Percentiles rank a stretch among this genome's conserved stretches.
Conservation (phyloP, 2,888 invertebrate species). For the Trachelus tabidus region DNA sequence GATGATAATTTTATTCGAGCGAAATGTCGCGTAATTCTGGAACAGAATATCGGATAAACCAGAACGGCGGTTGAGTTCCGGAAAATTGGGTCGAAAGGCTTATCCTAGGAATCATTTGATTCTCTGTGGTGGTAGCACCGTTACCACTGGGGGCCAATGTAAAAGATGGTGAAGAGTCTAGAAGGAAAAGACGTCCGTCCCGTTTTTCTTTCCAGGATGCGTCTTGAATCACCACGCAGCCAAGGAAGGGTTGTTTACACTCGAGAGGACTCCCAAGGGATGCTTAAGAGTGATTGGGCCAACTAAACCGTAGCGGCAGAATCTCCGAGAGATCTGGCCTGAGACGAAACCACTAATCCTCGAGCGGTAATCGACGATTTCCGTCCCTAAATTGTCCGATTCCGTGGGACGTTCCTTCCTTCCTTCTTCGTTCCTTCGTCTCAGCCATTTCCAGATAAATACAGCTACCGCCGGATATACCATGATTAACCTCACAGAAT, state of each 20-base stretch:
- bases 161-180: neutral
- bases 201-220: neutral
- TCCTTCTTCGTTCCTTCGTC: slow-evolving; percentile 3
- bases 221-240: neutral
- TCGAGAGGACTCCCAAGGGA: neutral
- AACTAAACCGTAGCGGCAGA: neutral
- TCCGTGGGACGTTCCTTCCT: slow-evolving; percentile 27
- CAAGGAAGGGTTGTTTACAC: slow-evolving; percentile 3
- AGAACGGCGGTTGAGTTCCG: neutral
- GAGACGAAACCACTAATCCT: slow-evolving; percentile 53
- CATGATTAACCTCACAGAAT: neutral
- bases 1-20: neutral
- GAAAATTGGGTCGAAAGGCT: neutral
- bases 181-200: neutral
- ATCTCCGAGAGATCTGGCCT: neutral
- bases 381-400: slow-evolving; percentile 50
- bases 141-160: neutral
- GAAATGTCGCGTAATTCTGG: neutral
- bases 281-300: neutral
- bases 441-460: neutral
- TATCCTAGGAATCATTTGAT: neutral
- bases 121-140: neutral
- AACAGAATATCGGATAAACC: neutral
- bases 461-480: neutral
- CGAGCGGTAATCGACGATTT: slow-evolving; percentile 54